Evolutionary conservation across 1,140 invertebrate species (phyloP).

Genomic region (Copidosoma floridanum): DNA sequence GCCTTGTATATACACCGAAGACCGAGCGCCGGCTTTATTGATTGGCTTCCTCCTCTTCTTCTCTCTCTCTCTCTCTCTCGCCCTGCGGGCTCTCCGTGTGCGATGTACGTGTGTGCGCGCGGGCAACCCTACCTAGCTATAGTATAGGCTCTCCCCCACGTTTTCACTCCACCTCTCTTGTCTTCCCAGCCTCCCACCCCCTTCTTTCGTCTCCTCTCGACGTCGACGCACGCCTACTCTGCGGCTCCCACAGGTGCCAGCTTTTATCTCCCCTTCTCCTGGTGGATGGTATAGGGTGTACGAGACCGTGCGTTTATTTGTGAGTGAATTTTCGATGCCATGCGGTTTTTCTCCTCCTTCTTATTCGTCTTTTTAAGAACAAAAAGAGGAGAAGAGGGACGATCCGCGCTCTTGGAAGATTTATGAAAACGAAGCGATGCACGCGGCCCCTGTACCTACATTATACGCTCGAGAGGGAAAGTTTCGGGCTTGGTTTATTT

Average conservation of each 20-base stretch:
- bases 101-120: not conserved
- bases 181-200: constrained; percentile 4
- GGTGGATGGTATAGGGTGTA: too few species aligned
- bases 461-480: constrained; percentile 9
- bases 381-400: not conserved
- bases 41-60: constrained; percentile 55
- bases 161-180: too few species aligned
- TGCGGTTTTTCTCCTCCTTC: too few species aligned
- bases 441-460: not conserved
- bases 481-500: constrained; percentile 20
- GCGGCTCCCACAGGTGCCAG: constrained; percentile 49
- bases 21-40: constrained; percentile 55
- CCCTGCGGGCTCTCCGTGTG: constrained; percentile 13
- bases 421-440: constrained; percentile 7
- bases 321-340: too few species aligned
- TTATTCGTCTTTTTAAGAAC: too few species aligned
- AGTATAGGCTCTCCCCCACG: too few species aligned
- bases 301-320: too few species aligned
- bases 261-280: constrained; percentile 47
- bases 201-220: constrained; percentile 8
- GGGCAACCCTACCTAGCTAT: too few species aligned
- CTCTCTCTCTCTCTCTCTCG: constrained; percentile 43
- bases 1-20: too few species aligned
- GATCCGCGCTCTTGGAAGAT: not conserved
- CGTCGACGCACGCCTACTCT: constrained; percentile 25